A percentile compares a stretch with the other conserved stretches of the same genome.
These are phyloP conservation scores for Torymus auratus DNA, from an alignment of 2,888 invertebrate genomes.

Conservation along the genomic window DNA sequence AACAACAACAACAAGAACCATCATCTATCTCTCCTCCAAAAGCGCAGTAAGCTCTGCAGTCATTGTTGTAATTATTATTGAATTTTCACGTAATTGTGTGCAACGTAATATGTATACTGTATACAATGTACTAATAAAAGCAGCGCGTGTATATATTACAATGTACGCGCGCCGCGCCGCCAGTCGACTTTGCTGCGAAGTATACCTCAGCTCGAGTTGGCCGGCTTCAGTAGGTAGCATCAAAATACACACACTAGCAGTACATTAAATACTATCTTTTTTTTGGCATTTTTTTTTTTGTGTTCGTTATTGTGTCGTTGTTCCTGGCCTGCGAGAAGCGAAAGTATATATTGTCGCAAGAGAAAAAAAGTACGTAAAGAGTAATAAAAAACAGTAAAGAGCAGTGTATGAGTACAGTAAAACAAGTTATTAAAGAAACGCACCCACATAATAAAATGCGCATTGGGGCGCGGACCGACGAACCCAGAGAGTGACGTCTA, in stretches of 20 bases:
- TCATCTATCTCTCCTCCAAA: not conserved
- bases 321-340: too few species aligned
- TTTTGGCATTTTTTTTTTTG: conserved; percentile 24
- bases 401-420: too few species aligned
- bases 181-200: conserved; percentile 59
- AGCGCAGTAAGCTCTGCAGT: conserved; percentile 55
- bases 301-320: too few species aligned
- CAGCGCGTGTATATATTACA: conserved; percentile 11
- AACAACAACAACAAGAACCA: too few species aligned
- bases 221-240: conserved; percentile 60
- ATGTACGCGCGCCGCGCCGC: not conserved
- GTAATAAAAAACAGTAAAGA: too few species aligned
- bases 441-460: conserved; percentile 49
- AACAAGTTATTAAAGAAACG: too few species aligned
- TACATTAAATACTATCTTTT: conserved; percentile 40
- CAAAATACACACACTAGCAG: not conserved
- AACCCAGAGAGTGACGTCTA: not conserved
- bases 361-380: too few species aligned
- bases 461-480: not conserved
- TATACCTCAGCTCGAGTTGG: conserved; percentile 61
- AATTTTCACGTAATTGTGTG: conserved; percentile 43
- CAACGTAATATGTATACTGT: conserved; percentile 44
- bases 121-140: not conserved
- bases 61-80: conserved; percentile 53
- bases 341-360: too few species aligned